phyloP scores from a whole-genome alignment of 1,140 invertebrate genomes.

The Drosophila lacertosa region DNA sequence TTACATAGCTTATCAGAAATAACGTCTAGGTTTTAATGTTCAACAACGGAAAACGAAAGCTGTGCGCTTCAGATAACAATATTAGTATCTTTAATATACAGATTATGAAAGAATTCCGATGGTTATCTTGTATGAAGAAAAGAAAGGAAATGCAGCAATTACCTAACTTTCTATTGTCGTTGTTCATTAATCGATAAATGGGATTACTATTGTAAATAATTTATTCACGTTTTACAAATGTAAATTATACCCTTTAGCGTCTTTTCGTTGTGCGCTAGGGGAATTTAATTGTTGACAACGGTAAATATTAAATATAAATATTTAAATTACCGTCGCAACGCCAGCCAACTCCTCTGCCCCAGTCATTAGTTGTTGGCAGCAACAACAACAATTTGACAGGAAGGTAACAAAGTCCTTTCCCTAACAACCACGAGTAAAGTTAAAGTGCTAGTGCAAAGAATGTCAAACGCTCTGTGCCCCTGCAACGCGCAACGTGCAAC shows the following conservation, averaged over 20 bases:
- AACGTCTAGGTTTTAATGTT: constrained; percentile 3
- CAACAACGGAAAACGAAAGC: constrained; percentile 8
- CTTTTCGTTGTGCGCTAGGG: too few relatives aligned
- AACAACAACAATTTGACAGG: constrained; percentile 6
- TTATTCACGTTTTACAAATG: too few relatives aligned
- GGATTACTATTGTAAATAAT: too few relatives aligned
- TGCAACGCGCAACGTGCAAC: constrained; percentile 8
- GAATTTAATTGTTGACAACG: background rate
- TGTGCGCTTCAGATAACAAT: constrained; percentile 10
- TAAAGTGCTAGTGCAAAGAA: constrained; percentile 17
- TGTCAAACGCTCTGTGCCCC: constrained; percentile 3
- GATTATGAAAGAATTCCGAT: constrained; percentile 15
- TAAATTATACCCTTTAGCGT: too few relatives aligned
- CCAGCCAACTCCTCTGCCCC: background rate
- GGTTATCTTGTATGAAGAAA: background rate
- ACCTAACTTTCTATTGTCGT: background rate
- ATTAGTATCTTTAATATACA: constrained; percentile 11
- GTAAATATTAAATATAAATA: constrained; percentile 4
- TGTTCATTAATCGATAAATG: background rate
- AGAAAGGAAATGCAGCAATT: background rate
- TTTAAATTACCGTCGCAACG: background rate
- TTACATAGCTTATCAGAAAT: constrained; percentile 25
- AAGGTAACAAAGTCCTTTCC: background rate
- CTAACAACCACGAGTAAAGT: constrained; percentile 2
- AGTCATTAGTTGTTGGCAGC: too few relatives aligned